These are phyloP conservation scores for Anolis sagrei DNA, from an alignment of 2,113 vertebrate genomes.

Conservation along the genomic window DNA sequence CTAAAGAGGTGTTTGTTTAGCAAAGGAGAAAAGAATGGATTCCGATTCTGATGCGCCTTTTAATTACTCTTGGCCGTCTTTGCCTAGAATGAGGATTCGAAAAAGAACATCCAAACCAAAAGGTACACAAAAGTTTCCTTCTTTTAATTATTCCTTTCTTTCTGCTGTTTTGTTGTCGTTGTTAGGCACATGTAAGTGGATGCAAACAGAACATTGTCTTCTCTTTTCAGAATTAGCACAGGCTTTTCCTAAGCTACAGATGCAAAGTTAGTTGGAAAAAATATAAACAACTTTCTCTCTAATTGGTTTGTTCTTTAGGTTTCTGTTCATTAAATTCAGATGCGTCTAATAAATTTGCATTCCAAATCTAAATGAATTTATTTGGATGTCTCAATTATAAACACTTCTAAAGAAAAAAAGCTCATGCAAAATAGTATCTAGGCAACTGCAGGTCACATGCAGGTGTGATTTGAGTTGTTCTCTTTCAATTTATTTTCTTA, in stretches of 20 bases:
- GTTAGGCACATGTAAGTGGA: slow-evolving; percentile 24
- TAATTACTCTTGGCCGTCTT: slow-evolving; percentile 98
- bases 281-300: not conserved
- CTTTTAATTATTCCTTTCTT: slow-evolving; percentile 43
- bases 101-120: slow-evolving; percentile 83
- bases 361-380: not conserved
- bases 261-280: slow-evolving; percentile 10
- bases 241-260: not conserved
- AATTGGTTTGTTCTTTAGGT: not conserved
- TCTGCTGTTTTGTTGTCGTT: slow-evolving; percentile 40
- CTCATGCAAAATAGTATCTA: fast-evolving
- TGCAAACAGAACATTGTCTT: slow-evolving; percentile 20
- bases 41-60: slow-evolving; percentile 98
- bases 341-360: not conserved
- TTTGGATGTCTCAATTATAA: not conserved
- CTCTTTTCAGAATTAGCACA: not conserved
- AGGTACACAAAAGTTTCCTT: slow-evolving; percentile 81
- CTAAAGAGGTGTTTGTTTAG: slow-evolving; percentile 56
- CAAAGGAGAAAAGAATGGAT: slow-evolving; percentile 82
- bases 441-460: not conserved
- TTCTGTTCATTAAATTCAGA: slow-evolving; percentile 9
- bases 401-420: not conserved
- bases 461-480: slow-evolving; percentile 14
- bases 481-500: slow-evolving; percentile 44
- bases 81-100: slow-evolving; percentile 95